Evolutionary conservation across 2,888 invertebrate genomes (phyloP), one percentile per base, ranked within the genome.

Genomic region (Drosophila quinaria): DNA sequence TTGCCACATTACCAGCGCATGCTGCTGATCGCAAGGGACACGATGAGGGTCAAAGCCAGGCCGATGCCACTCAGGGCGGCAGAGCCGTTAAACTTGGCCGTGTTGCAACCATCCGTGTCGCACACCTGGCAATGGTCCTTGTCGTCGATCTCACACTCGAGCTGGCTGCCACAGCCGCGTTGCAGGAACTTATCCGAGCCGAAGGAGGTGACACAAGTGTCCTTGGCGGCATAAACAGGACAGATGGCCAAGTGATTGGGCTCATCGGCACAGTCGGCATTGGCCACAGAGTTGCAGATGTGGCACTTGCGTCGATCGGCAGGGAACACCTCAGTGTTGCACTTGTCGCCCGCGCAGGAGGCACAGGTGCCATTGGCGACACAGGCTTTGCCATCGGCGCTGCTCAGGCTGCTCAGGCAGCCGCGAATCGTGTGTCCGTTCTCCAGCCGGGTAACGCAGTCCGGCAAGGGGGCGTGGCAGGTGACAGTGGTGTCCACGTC

Each of bases 271-370:
- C 92, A 92, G 0, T 66, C 60, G 3, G 39, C 1, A 15, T 90
- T 65, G 6, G 71, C 65, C 0, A 49, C 49, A 0, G 92, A 90
- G 19, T 83, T 82, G 66, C 92, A 92, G 22, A 91, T 89, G 62
- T 89, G 81, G 47, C 92, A 92, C n/a, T 65, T 61, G 15, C 79
- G 89, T 25, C 92, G 90, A 60, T 84, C 63, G 19, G 25, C 60
- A 15, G 92, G 92, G 80, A 86, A 92, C n/a, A 90, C 46, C 74
- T 87, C 60, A 4, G 56, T 52, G 52, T 92, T 92, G 65, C 92
- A 92, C 17, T 82, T 89, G 11, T 69, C 55, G 0, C 88, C 91
- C 2, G 55, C 62, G 46, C 92, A 92, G 19, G 70, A 54, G 8
- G 74, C 60, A 35, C 92, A 92, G 9, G 73, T 83, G 19, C 81